Conservation (phyloP, 2,888 invertebrate species). For the Ormyrus nitidulus region DNA sequence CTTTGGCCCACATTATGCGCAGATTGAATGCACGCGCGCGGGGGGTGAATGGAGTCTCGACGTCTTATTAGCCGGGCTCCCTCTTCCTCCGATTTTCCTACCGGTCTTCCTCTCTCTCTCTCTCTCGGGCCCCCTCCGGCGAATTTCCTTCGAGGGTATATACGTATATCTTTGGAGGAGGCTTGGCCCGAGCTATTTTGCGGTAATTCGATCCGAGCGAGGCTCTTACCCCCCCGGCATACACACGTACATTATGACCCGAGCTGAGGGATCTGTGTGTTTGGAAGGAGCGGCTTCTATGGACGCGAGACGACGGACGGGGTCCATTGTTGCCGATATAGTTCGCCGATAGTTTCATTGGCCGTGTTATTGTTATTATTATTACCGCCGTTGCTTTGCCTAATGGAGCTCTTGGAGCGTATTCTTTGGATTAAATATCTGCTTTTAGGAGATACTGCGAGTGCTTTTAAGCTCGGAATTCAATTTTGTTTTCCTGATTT, state of each 20-base stretch:
- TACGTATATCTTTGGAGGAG: neutral
- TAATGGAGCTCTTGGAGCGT: no score
- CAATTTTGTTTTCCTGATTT: no score
- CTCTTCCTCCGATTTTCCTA: neutral
- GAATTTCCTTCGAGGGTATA: neutral
- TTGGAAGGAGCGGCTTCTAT: slow-evolving; percentile 6
- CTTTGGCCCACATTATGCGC: slow-evolving; percentile 48
- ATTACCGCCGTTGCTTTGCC: no score
- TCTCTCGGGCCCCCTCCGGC: neutral
- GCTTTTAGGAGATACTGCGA: no score
- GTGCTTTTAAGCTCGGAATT: no score
- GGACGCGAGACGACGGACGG: neutral
- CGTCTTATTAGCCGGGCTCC: slow-evolving; percentile 38
- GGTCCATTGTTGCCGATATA: slow-evolving; percentile 5
- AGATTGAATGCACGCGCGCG: slow-evolving; percentile 37
- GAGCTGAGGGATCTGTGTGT: neutral
- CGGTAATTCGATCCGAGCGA: slow-evolving; percentile 30
- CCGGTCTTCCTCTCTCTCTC: neutral
- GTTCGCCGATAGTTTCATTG: slow-evolving; percentile 4
- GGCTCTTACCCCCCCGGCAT: neutral
- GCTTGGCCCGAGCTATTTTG: slow-evolving; percentile 16
- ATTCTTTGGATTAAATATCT: no score
- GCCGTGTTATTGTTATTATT: slow-evolving; percentile 11
- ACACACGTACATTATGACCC: slow-evolving; percentile 21
- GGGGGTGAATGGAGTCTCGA: slow-evolving; percentile 20